A percentile compares a stretch with the other conserved stretches of the same genome.
phyloP scores from a whole-genome alignment of 2,797 vertebrate genomes.

The Chelon labrosus region DNA sequence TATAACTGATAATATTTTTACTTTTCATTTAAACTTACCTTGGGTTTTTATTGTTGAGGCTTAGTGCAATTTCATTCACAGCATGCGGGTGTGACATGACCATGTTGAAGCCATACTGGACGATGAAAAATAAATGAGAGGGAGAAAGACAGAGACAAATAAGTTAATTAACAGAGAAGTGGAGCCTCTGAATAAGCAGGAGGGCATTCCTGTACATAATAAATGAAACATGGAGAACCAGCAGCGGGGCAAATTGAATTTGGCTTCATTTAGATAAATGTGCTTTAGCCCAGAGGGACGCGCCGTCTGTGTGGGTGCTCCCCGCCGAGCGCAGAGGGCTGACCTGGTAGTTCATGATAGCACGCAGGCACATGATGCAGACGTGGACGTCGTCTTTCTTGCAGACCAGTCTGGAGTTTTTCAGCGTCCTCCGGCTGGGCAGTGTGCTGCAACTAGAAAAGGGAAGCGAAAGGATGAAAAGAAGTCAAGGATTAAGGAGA shows the following conservation, averaged over 20 bases:
- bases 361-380: slow-evolving; percentile 98
- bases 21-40: slow-evolving; percentile 82
- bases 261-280: slow-evolving; percentile 42
- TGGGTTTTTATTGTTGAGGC: slow-evolving; percentile 97
- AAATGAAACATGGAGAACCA: slow-evolving; percentile 57
- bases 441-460: slow-evolving; percentile 90
- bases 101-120: slow-evolving; percentile 99
- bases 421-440: slow-evolving; percentile 94
- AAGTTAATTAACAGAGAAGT: slow-evolving; percentile 40
- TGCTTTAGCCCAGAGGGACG: slow-evolving; percentile 19
- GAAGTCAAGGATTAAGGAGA: neutral
- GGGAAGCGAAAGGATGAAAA: neutral
- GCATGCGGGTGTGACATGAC: slow-evolving; percentile 98
- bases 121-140: slow-evolving; percentile 40
- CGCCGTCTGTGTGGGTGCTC: slow-evolving; percentile 2
- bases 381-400: slow-evolving; percentile 99
- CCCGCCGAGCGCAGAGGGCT: slow-evolving; percentile 5
- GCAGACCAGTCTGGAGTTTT: slow-evolving; percentile 95
- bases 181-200: slow-evolving; percentile 38
- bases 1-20: neutral
- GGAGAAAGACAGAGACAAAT: slow-evolving; percentile 57
- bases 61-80: slow-evolving; percentile 98
- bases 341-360: slow-evolving; percentile 99
- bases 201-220: slow-evolving; percentile 40
- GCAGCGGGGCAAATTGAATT: slow-evolving; percentile 48